These are phyloP conservation scores for Cantharis rustica DNA, from an alignment of 2,888 invertebrate species.

Conservation along the genomic window DNA sequence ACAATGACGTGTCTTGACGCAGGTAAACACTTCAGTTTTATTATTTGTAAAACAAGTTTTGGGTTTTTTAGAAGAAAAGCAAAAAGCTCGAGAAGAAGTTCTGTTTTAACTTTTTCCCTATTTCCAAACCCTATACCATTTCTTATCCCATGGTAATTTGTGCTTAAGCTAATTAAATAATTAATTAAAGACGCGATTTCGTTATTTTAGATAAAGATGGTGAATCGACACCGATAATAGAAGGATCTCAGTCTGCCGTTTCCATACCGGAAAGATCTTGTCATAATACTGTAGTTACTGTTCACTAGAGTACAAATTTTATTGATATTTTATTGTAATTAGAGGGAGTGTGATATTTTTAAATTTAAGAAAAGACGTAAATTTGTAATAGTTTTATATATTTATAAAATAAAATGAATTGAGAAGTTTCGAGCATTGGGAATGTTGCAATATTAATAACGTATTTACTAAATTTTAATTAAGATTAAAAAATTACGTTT, in stretches of 20 bases:
- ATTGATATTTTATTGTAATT: background rate
- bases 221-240: conserved; percentile 45
- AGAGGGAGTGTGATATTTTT: background rate
- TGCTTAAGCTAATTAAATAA: background rate
- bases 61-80: background rate
- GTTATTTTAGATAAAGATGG: conserved; percentile 37
- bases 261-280: background rate
- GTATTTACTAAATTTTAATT: background rate
- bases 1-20: conserved; percentile 53
- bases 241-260: conserved; percentile 31
- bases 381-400: background rate
- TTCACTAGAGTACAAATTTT: conserved; percentile 1
- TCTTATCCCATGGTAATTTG: background rate
- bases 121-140: background rate
- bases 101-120: background rate
- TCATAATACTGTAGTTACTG: conserved; percentile 3
- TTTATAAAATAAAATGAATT: background rate
- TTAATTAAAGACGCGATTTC: background rate
- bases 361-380: background rate
- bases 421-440: background rate
- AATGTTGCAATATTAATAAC: background rate
- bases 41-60: background rate
- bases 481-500: background rate
- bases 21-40: conserved; percentile 52
- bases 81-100: background rate